Conservation (phyloP, 2,113 vertebrate genomes). For the Myiozetetes cayanensis region DNA sequence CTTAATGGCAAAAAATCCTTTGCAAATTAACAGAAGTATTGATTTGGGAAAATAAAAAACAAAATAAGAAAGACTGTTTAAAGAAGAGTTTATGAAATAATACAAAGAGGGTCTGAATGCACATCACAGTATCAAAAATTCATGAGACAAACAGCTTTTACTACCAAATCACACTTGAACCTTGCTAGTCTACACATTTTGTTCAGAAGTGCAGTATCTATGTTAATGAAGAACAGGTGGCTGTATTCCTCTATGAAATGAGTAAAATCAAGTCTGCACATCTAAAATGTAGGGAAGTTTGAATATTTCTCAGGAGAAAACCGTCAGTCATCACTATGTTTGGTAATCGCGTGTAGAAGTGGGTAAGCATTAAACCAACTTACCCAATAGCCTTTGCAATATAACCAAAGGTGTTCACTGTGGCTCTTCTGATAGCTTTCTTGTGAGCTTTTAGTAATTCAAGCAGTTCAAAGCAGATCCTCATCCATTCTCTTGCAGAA, state of each 20-base stretch:
- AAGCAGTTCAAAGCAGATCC: conserved; percentile 97
- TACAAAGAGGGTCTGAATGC: neutral
- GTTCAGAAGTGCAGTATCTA: neutral
- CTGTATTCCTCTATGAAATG: neutral
- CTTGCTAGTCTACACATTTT: neutral
- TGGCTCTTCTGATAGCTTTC: conserved; percentile 97
- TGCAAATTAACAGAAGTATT: neutral
- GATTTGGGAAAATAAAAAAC: neutral
- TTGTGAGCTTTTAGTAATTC: conserved; percentile 98
- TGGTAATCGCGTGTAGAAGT: neutral
- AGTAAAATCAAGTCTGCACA: neutral
- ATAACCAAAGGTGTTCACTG: conserved; percentile 98
- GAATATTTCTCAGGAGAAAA: neutral
- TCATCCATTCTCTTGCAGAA: conserved; percentile 99
- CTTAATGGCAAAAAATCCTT: neutral
- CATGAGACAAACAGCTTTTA: neutral
- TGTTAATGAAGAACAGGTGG: rapidly evolving
- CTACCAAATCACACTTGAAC: neutral
- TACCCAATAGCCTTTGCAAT: conserved; percentile 99
- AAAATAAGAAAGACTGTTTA: neutral
- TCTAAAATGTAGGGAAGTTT: neutral
- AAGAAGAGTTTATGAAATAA: neutral
- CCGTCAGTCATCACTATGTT: neutral
- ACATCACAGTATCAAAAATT: neutral
- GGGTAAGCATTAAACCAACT: conserved; percentile 24